Percentiles rank a stretch among this genome's conserved stretches.
Evolutionary conservation across 2,797 vertebrate genomes (phyloP).

Genomic region (Artibeus lituratus): DNA sequence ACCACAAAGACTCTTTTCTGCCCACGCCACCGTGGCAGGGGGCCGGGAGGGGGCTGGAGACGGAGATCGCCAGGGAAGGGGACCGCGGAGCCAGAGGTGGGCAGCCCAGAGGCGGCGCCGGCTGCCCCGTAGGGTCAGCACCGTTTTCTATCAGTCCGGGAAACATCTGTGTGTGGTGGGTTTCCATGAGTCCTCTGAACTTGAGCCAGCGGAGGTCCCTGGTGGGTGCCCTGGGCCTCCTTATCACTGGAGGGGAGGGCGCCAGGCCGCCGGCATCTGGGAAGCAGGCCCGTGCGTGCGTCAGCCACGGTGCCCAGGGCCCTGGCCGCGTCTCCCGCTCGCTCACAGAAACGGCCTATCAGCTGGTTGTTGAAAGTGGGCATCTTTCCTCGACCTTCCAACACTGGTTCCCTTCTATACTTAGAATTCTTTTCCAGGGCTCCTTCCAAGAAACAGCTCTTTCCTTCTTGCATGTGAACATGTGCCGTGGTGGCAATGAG

Average conservation of each 20-base stretch:
- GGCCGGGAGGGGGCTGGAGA: neutral
- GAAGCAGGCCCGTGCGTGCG: neutral
- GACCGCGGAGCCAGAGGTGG: rapidly evolving
- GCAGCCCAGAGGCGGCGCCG: too few relatives aligned
- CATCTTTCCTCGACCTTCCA: rapidly evolving
- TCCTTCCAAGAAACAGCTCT: rapidly evolving
- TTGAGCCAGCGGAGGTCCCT: constrained; percentile 68
- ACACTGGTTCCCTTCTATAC: neutral
- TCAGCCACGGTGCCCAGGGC: neutral
- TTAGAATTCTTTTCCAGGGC: neutral
- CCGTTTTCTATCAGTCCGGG: constrained; percentile 57
- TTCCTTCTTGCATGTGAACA: neutral
- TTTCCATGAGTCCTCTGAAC: constrained; percentile 71
- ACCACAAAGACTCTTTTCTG: neutral
- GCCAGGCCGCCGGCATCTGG: constrained; percentile 46
- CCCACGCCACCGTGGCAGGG: neutral
- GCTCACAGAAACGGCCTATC: too few relatives aligned
- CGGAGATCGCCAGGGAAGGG: too few relatives aligned
- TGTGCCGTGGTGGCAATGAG: neutral
- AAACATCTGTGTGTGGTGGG: constrained; percentile 70
- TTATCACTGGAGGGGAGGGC: constrained; percentile 59
- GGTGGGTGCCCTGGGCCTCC: constrained; percentile 59
- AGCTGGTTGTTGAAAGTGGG: rapidly evolving
- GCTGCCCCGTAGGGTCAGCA: constrained; percentile 40
- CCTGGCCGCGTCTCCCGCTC: constrained; percentile 12